phyloP scores from a whole-genome alignment of 2,797 vertebrate genomes.

The Onychomys leucogaster region DNA sequence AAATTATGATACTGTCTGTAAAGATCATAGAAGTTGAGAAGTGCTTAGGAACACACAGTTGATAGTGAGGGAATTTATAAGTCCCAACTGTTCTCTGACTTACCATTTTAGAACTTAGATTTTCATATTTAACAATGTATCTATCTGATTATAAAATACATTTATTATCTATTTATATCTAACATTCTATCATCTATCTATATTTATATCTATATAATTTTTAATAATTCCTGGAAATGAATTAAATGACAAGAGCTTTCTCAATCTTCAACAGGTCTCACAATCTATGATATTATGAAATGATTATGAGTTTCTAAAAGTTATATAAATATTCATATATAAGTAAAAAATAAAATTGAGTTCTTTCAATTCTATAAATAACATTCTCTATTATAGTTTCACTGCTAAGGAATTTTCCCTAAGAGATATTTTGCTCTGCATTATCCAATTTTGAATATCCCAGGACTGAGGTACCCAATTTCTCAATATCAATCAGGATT shows the following conservation, averaged over 20 bases:
- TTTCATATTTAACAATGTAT: not conserved
- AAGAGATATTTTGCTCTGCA: not conserved
- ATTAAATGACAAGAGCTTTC: constrained; percentile 23
- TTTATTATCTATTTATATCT: not conserved
- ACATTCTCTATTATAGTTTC: not conserved
- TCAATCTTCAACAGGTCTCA: not conserved
- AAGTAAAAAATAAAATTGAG: not conserved
- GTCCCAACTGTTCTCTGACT: not conserved
- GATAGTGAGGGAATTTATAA: not conserved
- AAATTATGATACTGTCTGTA: not conserved
- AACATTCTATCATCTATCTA: no score
- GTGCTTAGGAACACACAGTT: not conserved
- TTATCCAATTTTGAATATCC: constrained; percentile 27
- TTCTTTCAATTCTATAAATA: not conserved
- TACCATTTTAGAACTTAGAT: not conserved
- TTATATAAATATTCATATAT: not conserved
- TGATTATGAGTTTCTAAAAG: not conserved
- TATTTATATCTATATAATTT: not conserved
- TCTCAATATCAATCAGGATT: not conserved
- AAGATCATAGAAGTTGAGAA: not conserved
- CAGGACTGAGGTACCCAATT: not conserved
- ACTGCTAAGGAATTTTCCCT: not conserved
- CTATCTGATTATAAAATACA: not conserved
- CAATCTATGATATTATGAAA: not conserved
- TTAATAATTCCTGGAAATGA: not conserved